Base-by-base conservation (phyloP, 2,113 vertebrate species). In the Fulmarus glacialis region DNA sequence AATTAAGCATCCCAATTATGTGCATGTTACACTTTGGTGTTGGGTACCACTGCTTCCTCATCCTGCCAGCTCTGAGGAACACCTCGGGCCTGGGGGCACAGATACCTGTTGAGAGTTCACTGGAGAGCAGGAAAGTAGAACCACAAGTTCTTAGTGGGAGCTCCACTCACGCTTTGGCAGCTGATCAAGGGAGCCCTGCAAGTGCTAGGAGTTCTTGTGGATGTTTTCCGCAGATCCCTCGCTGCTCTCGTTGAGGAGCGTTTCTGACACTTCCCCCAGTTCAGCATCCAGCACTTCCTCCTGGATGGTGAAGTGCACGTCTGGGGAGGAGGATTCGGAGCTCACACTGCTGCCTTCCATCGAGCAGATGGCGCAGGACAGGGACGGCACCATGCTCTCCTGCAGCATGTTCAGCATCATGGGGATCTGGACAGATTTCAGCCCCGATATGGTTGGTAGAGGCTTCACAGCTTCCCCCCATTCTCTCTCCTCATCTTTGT, bases 281-380 rank as follows among this genome's bases (percentile, higher is more conserved):
- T 98, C 98, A 6, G 98, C 95, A 34, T 99, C 99, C 9, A 98
- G 97, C 63, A 97, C 98, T 94, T 99, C 99, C 89, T 99, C 99
- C 97, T 99, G 99, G 72, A 99, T 99, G 91, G 99, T 98, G 95
- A 99, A 96, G 94, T 98, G 99, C 68, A 98, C 97, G 0, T 99
- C 99, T 34, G 99, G 98, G 32, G 99, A 99, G 18, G 99, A 99
- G 95, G 99, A 99, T 78, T 99, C 99, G 0, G 99, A 99, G 95
- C 99, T 99, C 67, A 99, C 95, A 5, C 99, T 99, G 97, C 99
- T 99, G 62, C 99, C 99, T 93, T 99, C 99, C 97, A 99, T 97
- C 2, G 98, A 98, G 98, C 99, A 99, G 88, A 99, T 97, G 40
- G 98, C 98, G 2, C 99, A 99, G 78, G 99, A 98, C 73, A 99